Base-by-base conservation (phyloP, 2,888 invertebrate genomes). In the Oscheius sp. region DNA sequence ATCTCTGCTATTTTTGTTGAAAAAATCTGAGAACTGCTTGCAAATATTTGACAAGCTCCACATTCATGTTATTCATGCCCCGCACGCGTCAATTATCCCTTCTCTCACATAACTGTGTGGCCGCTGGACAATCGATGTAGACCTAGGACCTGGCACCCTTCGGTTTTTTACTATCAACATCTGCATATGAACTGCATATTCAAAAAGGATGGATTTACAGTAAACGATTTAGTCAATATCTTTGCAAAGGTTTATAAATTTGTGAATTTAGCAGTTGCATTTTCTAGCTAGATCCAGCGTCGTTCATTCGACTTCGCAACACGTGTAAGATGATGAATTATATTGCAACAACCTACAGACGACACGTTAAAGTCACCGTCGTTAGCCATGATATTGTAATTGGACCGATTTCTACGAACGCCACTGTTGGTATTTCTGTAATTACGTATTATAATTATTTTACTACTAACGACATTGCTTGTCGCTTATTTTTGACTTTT, bases 121-220 rank as follows among this genome's bases (percentile, higher is more conserved):
- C 25, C 42, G 42, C 42, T 17, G 17, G 42, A 17, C 48, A 48
- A 48, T 48, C 48, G 48, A 48, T 48, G 48, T 48, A 48, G 48
- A 48, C 48, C 20, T 48, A 48, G 25, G 48, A 20, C 3, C 20
- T 12, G 48, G 48, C 48, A 25, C 25, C 48, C 12, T 48, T 48
- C 12, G 23, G 48, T 48, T 12, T 25, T 25, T 37, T 8, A 8
- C 8, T 37, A 8, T 37, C 37, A 37, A 37, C 8, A 37, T 15
- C 37, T 15, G 37, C 37, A 8, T n/a, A n/a, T n/a, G 15, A 37
- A 37, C 8, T 37, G 37, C 8, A 37, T 37, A 37, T 37, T 37
- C 15, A 37, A 8, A 37, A 37, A 37, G n/a, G n/a, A n/a, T n/a
- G n/a, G n/a, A n/a, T 10, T 37, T 37, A 10, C 37, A 37, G 37